Base-by-base conservation (phyloP, 2,113 vertebrate genomes). In the Alouatta palliata region DNA sequence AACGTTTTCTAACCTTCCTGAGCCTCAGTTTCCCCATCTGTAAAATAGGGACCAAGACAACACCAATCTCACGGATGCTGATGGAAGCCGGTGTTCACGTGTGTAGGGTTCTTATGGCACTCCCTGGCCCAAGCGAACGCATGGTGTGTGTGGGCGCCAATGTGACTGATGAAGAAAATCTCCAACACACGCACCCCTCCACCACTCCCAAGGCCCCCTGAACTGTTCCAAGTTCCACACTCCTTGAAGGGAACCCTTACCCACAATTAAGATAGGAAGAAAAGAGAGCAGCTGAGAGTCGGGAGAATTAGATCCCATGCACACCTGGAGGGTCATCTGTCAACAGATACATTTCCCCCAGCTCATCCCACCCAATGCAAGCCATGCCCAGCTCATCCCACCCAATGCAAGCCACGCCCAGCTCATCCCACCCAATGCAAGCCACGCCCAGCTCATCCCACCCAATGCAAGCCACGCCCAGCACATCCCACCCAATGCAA, bases 81-180 rank as follows among this genome's bases (percentile, higher is more conserved):
- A 16, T 13, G 27, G 14, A 9, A 6, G 4, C 1, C 9, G 47
- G 25, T 19, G 6, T 20, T 13, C 2, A 16, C 1, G 1, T 25
- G 0, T 3, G 1, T 4, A 0, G 5, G 7, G 27, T 8, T 13
- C 52, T 10, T 0, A 7, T 12, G 32, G n/a, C 12, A 2, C 43
- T 23, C 58, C 68, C 81, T 32, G 25, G 47, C 16, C 64, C 45
- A 5, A 56, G 21, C 79, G 4, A 21, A 32, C 0, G 11, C 3
- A 3, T 7, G 0, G 2, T 12, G 68, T 13, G 5, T 2, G 6
- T 7, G 4, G 2, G 52, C 11, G 54, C 76, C 6, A 5, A 13
- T 9, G 25, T 27, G 8, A 25, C 7, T 9, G 52, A 8, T 6
- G 40, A 37, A 11, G 81, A 25, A 30, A 20, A 11, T 32, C 37